Conservation (phyloP, 2,113 vertebrate genomes). For the Pampusana beccarii region DNA sequence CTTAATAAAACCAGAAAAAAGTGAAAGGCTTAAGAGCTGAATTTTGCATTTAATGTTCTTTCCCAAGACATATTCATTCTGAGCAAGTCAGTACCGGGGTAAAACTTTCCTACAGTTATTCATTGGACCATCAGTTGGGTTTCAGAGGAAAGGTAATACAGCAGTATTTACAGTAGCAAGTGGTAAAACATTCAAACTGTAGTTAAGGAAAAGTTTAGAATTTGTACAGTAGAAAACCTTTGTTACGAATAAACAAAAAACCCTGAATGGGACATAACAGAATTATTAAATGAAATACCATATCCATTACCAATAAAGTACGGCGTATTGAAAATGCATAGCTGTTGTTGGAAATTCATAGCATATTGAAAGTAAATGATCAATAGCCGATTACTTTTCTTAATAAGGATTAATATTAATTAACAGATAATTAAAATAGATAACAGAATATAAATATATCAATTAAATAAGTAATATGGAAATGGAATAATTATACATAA, state of each 20-base stretch:
- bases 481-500: not conserved
- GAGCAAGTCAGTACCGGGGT: not conserved
- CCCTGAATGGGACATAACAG: not conserved
- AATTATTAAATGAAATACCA: not conserved
- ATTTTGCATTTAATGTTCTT: not conserved
- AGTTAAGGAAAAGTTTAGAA: slow-evolving; percentile 17
- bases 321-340: not conserved
- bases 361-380: not conserved
- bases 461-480: not conserved
- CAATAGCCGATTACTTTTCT: not conserved
- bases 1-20: not conserved
- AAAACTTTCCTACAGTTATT: not conserved
- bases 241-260: slow-evolving; percentile 18
- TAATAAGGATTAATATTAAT: not conserved
- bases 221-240: not conserved
- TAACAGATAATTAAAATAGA: not conserved
- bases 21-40: not conserved
- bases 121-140: not conserved
- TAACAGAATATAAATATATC: not conserved
- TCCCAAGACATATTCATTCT: not conserved
- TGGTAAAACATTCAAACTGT: not conserved
- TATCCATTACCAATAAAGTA: not conserved
- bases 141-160: slow-evolving; percentile 23
- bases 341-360: not conserved
- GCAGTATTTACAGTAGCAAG: not conserved